Conservation (phyloP, 2,888 invertebrate species). For the Pyrocoelia pectoralis region DNA sequence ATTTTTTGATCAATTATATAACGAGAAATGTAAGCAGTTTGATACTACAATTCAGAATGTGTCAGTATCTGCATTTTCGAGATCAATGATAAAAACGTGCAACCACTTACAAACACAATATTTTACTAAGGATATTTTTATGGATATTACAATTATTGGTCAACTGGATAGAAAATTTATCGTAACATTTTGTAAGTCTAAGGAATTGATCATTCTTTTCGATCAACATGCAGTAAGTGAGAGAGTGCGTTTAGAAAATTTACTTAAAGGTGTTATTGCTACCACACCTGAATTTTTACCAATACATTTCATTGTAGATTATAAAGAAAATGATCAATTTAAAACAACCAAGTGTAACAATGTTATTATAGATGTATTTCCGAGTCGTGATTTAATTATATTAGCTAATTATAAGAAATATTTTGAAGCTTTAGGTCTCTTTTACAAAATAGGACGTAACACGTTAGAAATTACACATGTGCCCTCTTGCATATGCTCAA, state of each 20-base stretch:
- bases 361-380: conserved; percentile 44
- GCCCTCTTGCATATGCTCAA: conserved; percentile 70
- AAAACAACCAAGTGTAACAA: conserved; percentile 38
- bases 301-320: conserved; percentile 24
- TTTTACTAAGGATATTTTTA: conserved; percentile 62
- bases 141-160: conserved; percentile 65
- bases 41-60: conserved; percentile 47
- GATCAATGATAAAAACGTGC: conserved; percentile 16
- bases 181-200: conserved; percentile 60
- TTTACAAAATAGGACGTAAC: conserved; percentile 59
- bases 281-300: neutral
- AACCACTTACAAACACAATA: conserved; percentile 27
- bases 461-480: conserved; percentile 63
- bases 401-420: conserved; percentile 64
- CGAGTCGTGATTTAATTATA: conserved; percentile 63
- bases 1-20: conserved; percentile 54
- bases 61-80: conserved; percentile 13
- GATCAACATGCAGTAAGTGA: conserved; percentile 93
- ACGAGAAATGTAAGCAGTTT: conserved; percentile 49
- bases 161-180: conserved; percentile 83
- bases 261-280: conserved; percentile 65
- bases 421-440: conserved; percentile 68
- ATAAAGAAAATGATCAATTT: conserved; percentile 30
- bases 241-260: conserved; percentile 77
- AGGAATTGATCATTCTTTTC: conserved; percentile 69